A percentile compares a stretch with the other conserved stretches of the same genome.
Evolutionary conservation across 2,113 vertebrate species (phyloP).

Genomic region (Mastomys natalensis): DNA sequence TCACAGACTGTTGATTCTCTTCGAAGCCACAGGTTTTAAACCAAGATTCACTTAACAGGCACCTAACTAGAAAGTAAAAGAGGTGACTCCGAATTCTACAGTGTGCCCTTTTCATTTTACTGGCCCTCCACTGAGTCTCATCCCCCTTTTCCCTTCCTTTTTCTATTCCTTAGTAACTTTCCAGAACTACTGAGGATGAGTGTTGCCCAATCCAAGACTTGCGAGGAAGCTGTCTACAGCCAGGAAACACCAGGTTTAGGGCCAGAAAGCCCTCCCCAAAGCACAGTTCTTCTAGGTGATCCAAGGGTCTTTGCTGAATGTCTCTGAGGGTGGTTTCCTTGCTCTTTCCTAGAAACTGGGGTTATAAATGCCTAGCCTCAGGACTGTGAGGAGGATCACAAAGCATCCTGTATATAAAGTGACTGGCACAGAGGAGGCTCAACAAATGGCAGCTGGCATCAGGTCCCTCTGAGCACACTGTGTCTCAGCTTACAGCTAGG

Average conservation of each 20-base stretch:
- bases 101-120: background rate
- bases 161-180: background rate
- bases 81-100: background rate
- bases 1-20: background rate
- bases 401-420: background rate
- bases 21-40: background rate
- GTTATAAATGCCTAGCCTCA: background rate
- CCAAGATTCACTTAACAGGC: background rate
- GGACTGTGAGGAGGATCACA: background rate
- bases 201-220: background rate
- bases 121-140: background rate
- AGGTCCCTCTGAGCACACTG: background rate
- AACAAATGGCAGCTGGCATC: background rate
- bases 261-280: background rate
- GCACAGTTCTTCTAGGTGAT: background rate
- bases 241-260: slow-evolving; percentile 2
- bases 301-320: background rate
- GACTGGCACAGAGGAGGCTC: background rate
- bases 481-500: background rate
- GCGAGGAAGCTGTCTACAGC: background rate
- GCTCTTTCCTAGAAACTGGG: background rate
- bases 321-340: slow-evolving; percentile 17
- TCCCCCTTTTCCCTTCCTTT: background rate
- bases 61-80: background rate
- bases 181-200: background rate